Evolutionary conservation across 2,113 vertebrate species (phyloP), one percentile per base, ranked within the genome.

Genomic region (Acinonyx jubatus): DNA sequence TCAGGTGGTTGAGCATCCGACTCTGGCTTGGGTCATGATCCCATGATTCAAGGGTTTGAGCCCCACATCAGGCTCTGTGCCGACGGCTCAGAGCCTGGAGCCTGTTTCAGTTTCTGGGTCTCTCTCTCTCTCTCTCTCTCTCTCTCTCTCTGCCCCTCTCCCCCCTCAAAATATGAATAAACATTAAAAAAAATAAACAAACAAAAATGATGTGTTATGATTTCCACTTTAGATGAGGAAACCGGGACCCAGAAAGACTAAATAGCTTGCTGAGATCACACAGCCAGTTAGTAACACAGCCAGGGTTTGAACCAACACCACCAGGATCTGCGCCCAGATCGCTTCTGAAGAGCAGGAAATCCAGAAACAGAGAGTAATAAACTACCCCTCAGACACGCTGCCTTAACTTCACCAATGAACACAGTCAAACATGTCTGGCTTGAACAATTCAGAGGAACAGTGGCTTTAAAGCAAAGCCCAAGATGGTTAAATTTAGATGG

Each of bases 401-500:
- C 94, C 96, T n/a, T 57, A 48, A 48, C 92, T 79, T 89, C 93
- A 80, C 68, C 52, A 89, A 95, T 55, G 96, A 71, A 91, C 63
- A 74, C 52, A 88, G 91, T 52, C 50, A 84, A 94, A 57, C 91
- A 7, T 89, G 93, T 89, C 93, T 97, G 97, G 93, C 94, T 97
- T 85, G 97, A 96, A 13, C 79, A 1, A 86, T 94, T 96, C 9
- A 82, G 92, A 98, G 95, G 66, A 97, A 97, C 68, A 1, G 45
- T 14, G 96, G 88, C 95, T 94, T 94, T 66, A 57, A 55, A 71
- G 48, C 86, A 88, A 87, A 97, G 74, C 74, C 91, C 78, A 85
- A 92, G 98, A 96, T 96, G 95, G 14, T 95, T 92, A 5, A 29
- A 79, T 88, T 80, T 79, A 45, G 93, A 76, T 48, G 97, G 92